Evolutionary conservation across 2,113 vertebrate species (phyloP), one percentile per base, ranked within the genome.

Genomic region (Tenebrosternarchus preto): DNA sequence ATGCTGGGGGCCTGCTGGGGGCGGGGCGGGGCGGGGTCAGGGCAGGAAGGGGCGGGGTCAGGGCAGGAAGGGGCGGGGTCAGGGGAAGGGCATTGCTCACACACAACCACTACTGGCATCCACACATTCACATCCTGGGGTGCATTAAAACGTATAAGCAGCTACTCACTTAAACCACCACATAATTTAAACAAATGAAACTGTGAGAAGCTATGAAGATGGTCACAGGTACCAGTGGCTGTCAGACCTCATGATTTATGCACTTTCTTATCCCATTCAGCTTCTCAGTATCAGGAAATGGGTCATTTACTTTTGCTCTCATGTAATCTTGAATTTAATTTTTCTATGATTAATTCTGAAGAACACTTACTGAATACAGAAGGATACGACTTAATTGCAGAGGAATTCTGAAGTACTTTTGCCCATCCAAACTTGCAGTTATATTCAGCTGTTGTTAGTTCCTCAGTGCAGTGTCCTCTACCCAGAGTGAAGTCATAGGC

Each of bases 61-160:
- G 15, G n/a, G 5, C 43, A 17, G 29, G 39, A n/a, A 3, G 19
- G 71, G 46, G 9, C 27, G 61, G 33, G 2, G 33, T 2, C 3
- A 36, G 33, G 59, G 36, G 2, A 20, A 63, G 15, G 25, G 5
- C 57, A 17, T 24, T 33, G 25, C 36, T 83, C 53, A 67, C 53
- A 72, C 36, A 77, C 69, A 77, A 83, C 69, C 70, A 83, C 68
- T 77, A 70, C 29, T 72, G 71, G 72, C 60, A 72, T 82, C 43
- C 76, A 80, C 64, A n/a, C n/a, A n/a, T 78, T 73, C 57, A 68
- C 59, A 82, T 72, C 76, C 83, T 43, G 80, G 77, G 83, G 77
- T 86, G 80, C 85, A 85, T 85, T 84, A 82, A 80, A 53, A 36
- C 15, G 19, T 56, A 78, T 22, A 8, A 46, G 25, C 50, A 56